A percentile compares a stretch with the other conserved stretches of the same genome.
Evolutionary conservation across 2,888 invertebrate species (phyloP).

Genomic region (Agelastica alni): DNA sequence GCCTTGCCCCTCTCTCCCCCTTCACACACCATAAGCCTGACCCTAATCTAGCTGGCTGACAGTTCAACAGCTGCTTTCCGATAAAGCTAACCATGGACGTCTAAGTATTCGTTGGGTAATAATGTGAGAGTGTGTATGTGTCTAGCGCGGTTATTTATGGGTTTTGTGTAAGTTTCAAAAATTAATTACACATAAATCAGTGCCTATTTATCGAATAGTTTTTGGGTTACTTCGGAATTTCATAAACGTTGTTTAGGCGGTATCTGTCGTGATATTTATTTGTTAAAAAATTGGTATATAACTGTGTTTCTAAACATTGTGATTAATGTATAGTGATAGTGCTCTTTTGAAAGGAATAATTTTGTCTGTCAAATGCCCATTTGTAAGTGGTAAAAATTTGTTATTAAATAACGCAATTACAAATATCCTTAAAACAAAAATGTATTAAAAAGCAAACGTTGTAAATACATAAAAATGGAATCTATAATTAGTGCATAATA

Average conservation of each 20-base stretch:
- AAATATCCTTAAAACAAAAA: too few relatives aligned
- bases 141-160: slow-evolving; percentile 45
- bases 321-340: too few relatives aligned
- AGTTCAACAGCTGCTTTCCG: slow-evolving; percentile 55
- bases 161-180: slow-evolving; percentile 36
- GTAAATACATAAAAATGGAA: too few relatives aligned
- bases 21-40: slow-evolving; percentile 45
- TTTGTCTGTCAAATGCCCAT: too few relatives aligned
- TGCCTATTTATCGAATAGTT: slow-evolving; percentile 31
- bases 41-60: slow-evolving; percentile 56
- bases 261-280: slow-evolving; percentile 4
- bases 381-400: too few relatives aligned
- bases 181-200: slow-evolving; percentile 40
- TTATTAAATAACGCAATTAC: too few relatives aligned
- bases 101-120: slow-evolving; percentile 19
- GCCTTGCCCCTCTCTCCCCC: slow-evolving; percentile 37
- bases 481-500: too few relatives aligned
- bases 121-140: too few relatives aligned
- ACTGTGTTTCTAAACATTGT: neutral
- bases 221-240: slow-evolving; percentile 23
- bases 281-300: slow-evolving; percentile 1
- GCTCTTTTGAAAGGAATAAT: too few relatives aligned
- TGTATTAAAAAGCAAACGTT: too few relatives aligned
- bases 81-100: slow-evolving; percentile 51
- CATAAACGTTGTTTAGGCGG: slow-evolving; percentile 13